Evolutionary conservation across 2,797 vertebrate species (phyloP).

Genomic region (Malurus splendens): DNA sequence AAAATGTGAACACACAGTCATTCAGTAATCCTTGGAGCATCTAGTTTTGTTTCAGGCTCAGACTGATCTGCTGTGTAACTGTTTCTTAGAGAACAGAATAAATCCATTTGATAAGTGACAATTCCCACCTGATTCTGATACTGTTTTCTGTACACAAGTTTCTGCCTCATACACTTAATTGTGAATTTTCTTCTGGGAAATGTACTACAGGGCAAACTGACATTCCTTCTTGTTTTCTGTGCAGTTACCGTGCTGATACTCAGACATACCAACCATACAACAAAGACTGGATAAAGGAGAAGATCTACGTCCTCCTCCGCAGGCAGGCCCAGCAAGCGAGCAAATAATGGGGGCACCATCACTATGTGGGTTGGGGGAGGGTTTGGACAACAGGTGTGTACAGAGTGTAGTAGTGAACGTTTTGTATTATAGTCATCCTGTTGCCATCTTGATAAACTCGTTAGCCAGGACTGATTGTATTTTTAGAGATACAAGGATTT

Average conservation of each 20-base stretch:
- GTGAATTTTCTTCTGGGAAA: background rate
- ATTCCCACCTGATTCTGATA: background rate
- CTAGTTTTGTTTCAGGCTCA: background rate
- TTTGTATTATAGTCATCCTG: constrained; percentile 73
- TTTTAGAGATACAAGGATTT: constrained; percentile 55
- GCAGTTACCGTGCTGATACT: constrained; percentile 92
- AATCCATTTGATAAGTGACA: background rate
- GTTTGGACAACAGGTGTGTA: constrained; percentile 67
- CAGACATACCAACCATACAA: constrained; percentile 97
- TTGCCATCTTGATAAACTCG: constrained; percentile 65
- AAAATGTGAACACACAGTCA: background rate
- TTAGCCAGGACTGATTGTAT: constrained; percentile 59
- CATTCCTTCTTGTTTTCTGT: background rate
- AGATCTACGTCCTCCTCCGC: constrained; percentile 93
- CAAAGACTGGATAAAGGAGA: constrained; percentile 99
- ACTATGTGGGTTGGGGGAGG: constrained; percentile 32
- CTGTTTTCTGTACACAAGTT: background rate
- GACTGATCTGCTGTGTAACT: background rate
- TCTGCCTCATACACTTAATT: background rate
- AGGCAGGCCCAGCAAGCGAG: constrained; percentile 93
- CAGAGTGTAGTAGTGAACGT: constrained; percentile 66
- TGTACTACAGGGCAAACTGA: background rate
- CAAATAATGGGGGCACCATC: constrained; percentile 72
- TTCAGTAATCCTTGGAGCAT: background rate
- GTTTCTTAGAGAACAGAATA: background rate